Percentiles rank a stretch among this genome's conserved stretches.
phyloP scores from a whole-genome alignment of 1,140 invertebrate species.

The Steinernema feltiae region DNA sequence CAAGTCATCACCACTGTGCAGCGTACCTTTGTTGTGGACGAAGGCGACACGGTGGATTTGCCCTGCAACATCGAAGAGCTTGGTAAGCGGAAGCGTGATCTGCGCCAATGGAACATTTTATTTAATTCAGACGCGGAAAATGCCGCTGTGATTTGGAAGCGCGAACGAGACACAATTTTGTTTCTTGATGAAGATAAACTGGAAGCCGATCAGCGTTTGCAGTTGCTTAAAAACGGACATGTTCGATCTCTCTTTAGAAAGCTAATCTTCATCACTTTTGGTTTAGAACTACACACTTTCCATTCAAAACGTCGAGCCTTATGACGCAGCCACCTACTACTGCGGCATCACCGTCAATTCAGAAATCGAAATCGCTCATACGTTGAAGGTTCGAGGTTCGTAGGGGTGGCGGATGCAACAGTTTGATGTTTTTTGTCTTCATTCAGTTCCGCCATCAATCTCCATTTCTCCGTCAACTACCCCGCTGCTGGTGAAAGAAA shows the following conservation, averaged over 20 bases:
- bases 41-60: background rate
- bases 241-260: conserved; percentile 4
- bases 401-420: conserved; percentile 1
- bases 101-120: background rate
- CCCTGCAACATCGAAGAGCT: conserved; percentile 11
- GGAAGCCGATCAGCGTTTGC: conserved; percentile 20
- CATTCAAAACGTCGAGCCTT: conserved; percentile 19
- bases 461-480: conserved; percentile 6
- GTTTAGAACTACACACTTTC: conserved; percentile 22
- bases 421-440: background rate
- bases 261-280: background rate
- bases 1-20: background rate
- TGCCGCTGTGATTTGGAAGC: conserved; percentile 25
- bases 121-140: conserved; percentile 23
- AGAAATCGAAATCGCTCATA: conserved; percentile 23
- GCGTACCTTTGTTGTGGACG: conserved; percentile 2
- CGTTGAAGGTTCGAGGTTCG: conserved; percentile 21
- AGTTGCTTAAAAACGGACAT: conserved; percentile 19
- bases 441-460: conserved; percentile 16
- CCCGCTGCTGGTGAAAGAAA: conserved; percentile 14
- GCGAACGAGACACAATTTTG: conserved; percentile 15
- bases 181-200: conserved; percentile 18
- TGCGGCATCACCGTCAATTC: conserved; percentile 21
- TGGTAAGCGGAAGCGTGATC: background rate
- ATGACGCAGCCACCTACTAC: conserved; percentile 25